Evolutionary conservation across 2,113 vertebrate species (phyloP).

Genomic region (Zapus hudsonius): DNA sequence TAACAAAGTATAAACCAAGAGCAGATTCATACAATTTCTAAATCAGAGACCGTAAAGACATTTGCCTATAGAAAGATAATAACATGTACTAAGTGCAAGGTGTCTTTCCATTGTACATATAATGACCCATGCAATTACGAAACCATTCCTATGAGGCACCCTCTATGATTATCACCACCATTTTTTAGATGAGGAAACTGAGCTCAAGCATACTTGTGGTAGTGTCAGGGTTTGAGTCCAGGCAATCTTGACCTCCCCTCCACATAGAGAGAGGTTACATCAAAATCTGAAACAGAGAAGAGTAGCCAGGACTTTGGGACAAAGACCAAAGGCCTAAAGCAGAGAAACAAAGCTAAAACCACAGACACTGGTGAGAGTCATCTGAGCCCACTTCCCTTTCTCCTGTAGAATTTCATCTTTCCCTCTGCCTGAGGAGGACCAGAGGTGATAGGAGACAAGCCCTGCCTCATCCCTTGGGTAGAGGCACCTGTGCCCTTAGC

Average conservation of each 20-base stretch:
- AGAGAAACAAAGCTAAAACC: neutral
- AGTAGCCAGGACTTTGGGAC: neutral
- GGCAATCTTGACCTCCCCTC: neutral
- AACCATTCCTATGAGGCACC: neutral
- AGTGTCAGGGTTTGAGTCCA: neutral
- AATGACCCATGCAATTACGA: neutral
- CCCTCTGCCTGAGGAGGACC: neutral
- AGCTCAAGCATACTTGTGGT: neutral
- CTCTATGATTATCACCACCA: neutral
- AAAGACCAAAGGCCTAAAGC: neutral
- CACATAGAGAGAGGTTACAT: neutral
- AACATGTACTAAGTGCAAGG: neutral
- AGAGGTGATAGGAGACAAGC: neutral
- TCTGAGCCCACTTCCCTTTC: neutral
- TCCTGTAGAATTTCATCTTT: no score
- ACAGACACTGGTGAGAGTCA: neutral
- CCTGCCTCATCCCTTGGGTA: accelerated
- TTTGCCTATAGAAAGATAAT: neutral
- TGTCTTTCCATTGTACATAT: neutral
- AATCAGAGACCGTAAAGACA: neutral
- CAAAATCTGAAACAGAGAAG: neutral
- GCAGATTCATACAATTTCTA: neutral
- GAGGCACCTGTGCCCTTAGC: neutral
- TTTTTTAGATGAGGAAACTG: neutral
- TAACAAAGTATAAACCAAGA: neutral